Evolutionary conservation across 2,113 vertebrate species (phyloP), one percentile per base, ranked within the genome.

Genomic region (Cheilinus undulatus): DNA sequence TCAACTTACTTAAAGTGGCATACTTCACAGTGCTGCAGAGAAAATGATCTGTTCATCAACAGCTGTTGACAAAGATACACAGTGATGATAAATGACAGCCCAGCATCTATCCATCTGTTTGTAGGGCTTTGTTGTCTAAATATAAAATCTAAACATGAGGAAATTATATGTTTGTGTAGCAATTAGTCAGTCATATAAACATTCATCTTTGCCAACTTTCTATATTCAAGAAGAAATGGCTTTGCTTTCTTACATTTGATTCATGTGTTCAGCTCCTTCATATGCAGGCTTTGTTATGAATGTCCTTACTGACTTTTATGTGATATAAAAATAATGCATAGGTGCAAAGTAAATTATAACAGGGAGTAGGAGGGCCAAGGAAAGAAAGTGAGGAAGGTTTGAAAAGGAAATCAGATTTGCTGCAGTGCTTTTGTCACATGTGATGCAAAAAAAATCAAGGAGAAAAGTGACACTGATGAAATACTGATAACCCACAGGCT

Each of bases 1-100:
- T 19, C 73, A 74, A 81, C 12, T 78, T 53, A 68, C 9, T 73
- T 19, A 38, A 36, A 61, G 52, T 69, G 66, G 74, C 62, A 80
- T 40, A 53, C 42, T 68, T 54, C 50, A 48, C 24, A 54, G 43
- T 50, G 34, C 71, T 84, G 15, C 23, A 58, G 65, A 74, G 68
- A 45, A 76, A 58, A 72, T 43, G 5, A 56, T 80, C 19, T 66
- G 20, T 24, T 38, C 49, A 60, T 59, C 28, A 49, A 27, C 36
- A 62, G 65, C 71, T 69, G 75, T 79, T 54, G n/a, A 74, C 23
- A 34, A 26, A 49, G 36, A 17, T 12, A 14, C 17, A 58, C 30
- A 28, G 8, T 52, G 26, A 76, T 42, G 36, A 20, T 11, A 27
- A 65, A 66, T 7, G 30, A 36, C 61, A 69, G 50, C 13, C 15